A percentile compares a stretch with the other conserved stretches of the same genome.
phyloP scores from a whole-genome alignment of 1,140 invertebrate species.

The Solenopsis fugax region DNA sequence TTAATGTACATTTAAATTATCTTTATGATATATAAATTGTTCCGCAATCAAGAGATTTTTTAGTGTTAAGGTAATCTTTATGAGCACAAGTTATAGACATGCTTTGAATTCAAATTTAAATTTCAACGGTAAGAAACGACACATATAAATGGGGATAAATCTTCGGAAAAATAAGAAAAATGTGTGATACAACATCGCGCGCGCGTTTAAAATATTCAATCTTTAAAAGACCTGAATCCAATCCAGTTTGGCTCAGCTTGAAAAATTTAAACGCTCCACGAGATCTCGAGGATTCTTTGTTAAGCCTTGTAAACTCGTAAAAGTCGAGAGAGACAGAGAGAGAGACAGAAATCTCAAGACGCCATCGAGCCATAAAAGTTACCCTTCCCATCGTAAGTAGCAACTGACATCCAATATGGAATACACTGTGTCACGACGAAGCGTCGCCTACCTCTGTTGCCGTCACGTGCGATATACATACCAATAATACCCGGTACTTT shows the following conservation, averaged over 20 bases:
- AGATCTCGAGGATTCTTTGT: conserved; percentile 27
- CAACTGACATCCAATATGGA: conserved; percentile 32
- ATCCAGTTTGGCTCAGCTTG: conserved; percentile 5
- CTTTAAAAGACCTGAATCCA: conserved; percentile 1
- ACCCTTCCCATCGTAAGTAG: conserved; percentile 41
- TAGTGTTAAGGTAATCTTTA: background rate
- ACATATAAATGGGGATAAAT: background rate
- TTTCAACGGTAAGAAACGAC: background rate
- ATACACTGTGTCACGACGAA: conserved; percentile 42
- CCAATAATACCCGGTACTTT: conserved; percentile 40
- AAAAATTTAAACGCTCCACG: conserved; percentile 4
- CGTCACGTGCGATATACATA: conserved; percentile 27
- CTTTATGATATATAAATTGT: background rate
- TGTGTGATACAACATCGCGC: background rate
- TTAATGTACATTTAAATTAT: too few species aligned
- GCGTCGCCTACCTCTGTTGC: conserved; percentile 51
- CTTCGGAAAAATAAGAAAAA: background rate
- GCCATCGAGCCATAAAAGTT: conserved; percentile 47
- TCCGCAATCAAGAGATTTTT: background rate
- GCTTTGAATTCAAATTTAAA: background rate
- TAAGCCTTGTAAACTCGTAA: conserved; percentile 51
- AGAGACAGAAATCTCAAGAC: conserved; percentile 12
- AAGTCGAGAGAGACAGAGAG: background rate
- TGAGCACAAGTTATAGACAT: background rate
- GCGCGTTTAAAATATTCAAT: background rate